Evolutionary conservation across 2,888 invertebrate species (phyloP), one percentile per base, ranked within the genome.

Genomic region (Malthinus flaveolus): DNA sequence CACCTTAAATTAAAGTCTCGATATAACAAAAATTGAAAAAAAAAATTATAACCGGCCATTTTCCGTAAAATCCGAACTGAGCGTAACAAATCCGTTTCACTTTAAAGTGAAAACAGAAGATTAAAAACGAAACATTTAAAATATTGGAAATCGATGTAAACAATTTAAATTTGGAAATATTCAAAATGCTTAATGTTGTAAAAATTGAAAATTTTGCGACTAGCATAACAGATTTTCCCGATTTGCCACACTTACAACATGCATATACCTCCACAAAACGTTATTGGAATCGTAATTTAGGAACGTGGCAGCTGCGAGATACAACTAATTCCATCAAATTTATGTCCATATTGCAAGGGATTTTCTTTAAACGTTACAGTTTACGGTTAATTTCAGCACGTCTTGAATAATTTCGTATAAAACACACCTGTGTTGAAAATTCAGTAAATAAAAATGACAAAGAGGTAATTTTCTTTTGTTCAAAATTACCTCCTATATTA

Each of bases 311-410:
- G 55, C 48, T 55, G 55, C 55, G 48, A 35, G 44, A 49, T 55
- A 55, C 48, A 55, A 55, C 55, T 55, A 55, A 55, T 55, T 46
- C 55, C 55, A 49, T 55, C 55, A 55, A 55, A 55, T 55, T 55
- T 55, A 55, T 55, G 55, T 55, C 39, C 42, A 55, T 55, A 55
- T 55, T 55, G 48, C 44, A 32, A 31, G 49, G 48, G 44, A 48
- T 47, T 55, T 55, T 44, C 55, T 49, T 35, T 34, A 15, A 49
- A 33, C 49, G 42, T 49, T 47, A 49, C 34, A 42, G 48, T 55
- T 55, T 55, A 55, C 55, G 55, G 49, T 49, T 55, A 55, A 55
- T 55, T 55, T 49, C 55, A 32, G 49, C 48, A 49, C 49, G 44
- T 55, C 49, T 34, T 44, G 55, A 49, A 55, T 55, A 55, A 55